A percentile compares a stretch with the other conserved stretches of the same genome.
phyloP scores from a whole-genome alignment of 2,113 vertebrate species.

The Campylorhamphus procurvoides region DNA sequence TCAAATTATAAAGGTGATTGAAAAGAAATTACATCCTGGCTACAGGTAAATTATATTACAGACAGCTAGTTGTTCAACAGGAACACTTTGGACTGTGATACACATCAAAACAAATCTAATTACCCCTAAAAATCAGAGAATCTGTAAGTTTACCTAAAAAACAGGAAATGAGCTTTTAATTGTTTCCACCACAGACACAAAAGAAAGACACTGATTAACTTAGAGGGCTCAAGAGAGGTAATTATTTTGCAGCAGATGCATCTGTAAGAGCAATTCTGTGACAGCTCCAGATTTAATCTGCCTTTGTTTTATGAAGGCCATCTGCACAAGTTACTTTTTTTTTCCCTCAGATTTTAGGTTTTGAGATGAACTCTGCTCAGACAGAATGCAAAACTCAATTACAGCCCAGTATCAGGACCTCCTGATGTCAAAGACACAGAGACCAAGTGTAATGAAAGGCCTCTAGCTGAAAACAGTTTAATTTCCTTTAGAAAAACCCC shows the following conservation, averaged over 20 bases:
- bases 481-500: conserved; percentile 66
- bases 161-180: conserved; percentile 66
- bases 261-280: conserved; percentile 37
- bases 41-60: conserved; percentile 72
- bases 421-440: background rate
- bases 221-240: conserved; percentile 58
- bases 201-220: conserved; percentile 35
- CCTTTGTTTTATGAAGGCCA: conserved; percentile 68
- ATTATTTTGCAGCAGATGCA: conserved; percentile 69
- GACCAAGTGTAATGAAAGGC: conserved; percentile 26
- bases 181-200: conserved; percentile 55
- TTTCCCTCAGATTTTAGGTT: conserved; percentile 42
- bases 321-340: conserved; percentile 59
- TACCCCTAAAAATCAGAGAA: conserved; percentile 55
- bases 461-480: conserved; percentile 62
- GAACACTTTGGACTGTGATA: conserved; percentile 65
- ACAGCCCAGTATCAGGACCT: conserved; percentile 51
- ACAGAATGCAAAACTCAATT: conserved; percentile 65
- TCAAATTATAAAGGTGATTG: conserved; percentile 37
- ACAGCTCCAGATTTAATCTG: conserved; percentile 65
- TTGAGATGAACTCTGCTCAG: conserved; percentile 51
- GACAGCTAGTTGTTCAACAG: conserved; percentile 61
- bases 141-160: conserved; percentile 64
- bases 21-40: conserved; percentile 48
- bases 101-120: conserved; percentile 72